Evolutionary conservation across 64 coral and sea anemone species (phyloP).

Genomic region (Exaiptasia diaphana): DNA sequence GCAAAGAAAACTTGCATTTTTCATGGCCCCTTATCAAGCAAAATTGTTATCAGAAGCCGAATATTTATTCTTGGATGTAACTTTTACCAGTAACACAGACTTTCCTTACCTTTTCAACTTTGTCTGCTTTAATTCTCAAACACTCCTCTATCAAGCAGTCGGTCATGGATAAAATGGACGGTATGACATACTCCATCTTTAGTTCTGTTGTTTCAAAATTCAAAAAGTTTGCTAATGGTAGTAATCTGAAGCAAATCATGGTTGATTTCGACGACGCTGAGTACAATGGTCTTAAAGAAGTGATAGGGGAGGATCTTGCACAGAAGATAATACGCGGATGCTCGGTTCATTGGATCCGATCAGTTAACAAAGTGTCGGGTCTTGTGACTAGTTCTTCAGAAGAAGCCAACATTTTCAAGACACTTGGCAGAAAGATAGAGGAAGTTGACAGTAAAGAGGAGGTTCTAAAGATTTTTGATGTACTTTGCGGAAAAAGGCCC

Average conservation of each 20-base stretch:
- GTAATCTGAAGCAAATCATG: constrained; percentile 2
- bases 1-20: too few species aligned
- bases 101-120: too few species aligned
- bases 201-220: neutral
- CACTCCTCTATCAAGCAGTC: too few species aligned
- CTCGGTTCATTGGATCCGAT: constrained; percentile 24
- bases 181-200: too few species aligned
- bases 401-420: constrained; percentile 41
- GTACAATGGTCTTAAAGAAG: constrained; percentile 30
- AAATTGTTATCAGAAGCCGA: too few species aligned
- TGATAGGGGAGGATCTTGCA: neutral
- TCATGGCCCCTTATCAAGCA: too few species aligned
- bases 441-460: constrained; percentile 21
- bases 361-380: constrained; percentile 17
- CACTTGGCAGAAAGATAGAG: constrained; percentile 16
- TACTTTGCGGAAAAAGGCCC: constrained; percentile 19
- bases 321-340: constrained; percentile 35
- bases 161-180: too few species aligned
- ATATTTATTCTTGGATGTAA: too few species aligned
- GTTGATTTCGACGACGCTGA: constrained; percentile 51
- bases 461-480: constrained; percentile 10
- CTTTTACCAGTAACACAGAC: too few species aligned
- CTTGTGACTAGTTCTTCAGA: neutral
- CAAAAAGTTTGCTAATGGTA: neutral
- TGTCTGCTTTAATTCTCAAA: too few species aligned